These are phyloP conservation scores for Apotomis betuletana DNA, from an alignment of 2,888 invertebrate genomes.

Conservation along the genomic window DNA sequence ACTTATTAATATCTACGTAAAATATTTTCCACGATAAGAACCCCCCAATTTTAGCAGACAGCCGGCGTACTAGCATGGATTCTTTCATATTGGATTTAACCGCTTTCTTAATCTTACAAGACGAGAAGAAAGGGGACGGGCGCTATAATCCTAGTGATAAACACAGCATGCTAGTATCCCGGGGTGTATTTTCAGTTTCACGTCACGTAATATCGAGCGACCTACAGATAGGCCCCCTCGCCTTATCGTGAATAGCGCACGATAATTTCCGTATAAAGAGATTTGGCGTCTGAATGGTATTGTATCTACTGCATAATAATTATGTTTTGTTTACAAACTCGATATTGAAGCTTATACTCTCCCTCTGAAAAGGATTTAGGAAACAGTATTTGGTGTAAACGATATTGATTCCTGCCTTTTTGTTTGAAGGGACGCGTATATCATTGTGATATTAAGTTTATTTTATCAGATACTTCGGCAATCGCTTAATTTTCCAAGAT, in stretches of 20 bases:
- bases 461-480: no score
- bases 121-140: constrained; percentile 26
- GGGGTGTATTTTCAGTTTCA: constrained; percentile 52
- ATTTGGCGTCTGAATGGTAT: constrained; percentile 34
- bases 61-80: neutral
- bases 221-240: constrained; percentile 46
- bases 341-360: constrained; percentile 13
- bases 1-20: constrained; percentile 31
- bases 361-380: constrained; percentile 16
- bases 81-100: neutral
- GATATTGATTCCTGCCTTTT: neutral
- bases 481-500: no score
- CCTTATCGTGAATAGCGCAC: constrained; percentile 52
- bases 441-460: no score
- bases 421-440: no score
- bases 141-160: constrained; percentile 22
- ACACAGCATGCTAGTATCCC: constrained; percentile 15
- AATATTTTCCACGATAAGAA: neutral
- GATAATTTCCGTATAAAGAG: constrained; percentile 47
- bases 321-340: constrained; percentile 38
- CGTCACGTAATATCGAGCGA: constrained; percentile 72
- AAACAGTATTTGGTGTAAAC: constrained; percentile 3
- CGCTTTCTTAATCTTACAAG: constrained; percentile 4
- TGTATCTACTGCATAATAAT: constrained; percentile 34
- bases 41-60: neutral